These are phyloP conservation scores for Arctia plantaginis DNA, from an alignment of 2,888 invertebrate species.

Conservation along the genomic window DNA sequence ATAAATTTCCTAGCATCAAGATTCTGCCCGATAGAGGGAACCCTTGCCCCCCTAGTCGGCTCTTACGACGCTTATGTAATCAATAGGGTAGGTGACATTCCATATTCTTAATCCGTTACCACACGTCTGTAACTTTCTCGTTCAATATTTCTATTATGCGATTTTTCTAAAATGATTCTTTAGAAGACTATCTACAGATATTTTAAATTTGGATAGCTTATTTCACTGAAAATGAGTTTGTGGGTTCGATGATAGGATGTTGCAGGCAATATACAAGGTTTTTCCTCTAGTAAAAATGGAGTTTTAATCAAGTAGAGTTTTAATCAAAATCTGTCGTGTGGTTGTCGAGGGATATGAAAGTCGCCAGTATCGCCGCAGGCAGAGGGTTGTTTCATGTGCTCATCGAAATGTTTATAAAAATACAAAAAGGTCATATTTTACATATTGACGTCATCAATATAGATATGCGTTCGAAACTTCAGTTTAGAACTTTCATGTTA, in stretches of 20 bases:
- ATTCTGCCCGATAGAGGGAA: too few species aligned
- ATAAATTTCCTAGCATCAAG: too few species aligned
- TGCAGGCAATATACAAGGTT: neutral
- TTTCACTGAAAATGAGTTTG: neutral
- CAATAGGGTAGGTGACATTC: too few species aligned
- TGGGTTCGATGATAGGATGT: neutral
- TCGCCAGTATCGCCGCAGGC: neutral
- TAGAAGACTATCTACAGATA: too few species aligned
- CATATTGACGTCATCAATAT: neutral
- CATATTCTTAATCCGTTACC: too few species aligned
- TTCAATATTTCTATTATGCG: neutral
- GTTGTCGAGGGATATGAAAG: neutral
- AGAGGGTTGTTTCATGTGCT: neutral
- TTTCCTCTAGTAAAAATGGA: neutral
- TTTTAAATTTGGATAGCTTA: too few species aligned
- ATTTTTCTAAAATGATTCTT: neutral
- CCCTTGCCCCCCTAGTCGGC: too few species aligned
- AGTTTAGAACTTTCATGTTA: neutral
- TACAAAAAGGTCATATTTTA: neutral
- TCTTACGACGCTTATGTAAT: too few species aligned
- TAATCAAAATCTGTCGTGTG: conserved; percentile 2
- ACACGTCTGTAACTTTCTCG: neutral
- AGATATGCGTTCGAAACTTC: neutral
- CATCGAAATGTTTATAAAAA: neutral
- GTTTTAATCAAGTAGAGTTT: neutral